A percentile compares a stretch with the other conserved stretches of the same genome.
Evolutionary conservation across 2,888 invertebrate species (phyloP).

Genomic region (Ennomos quercinarius): DNA sequence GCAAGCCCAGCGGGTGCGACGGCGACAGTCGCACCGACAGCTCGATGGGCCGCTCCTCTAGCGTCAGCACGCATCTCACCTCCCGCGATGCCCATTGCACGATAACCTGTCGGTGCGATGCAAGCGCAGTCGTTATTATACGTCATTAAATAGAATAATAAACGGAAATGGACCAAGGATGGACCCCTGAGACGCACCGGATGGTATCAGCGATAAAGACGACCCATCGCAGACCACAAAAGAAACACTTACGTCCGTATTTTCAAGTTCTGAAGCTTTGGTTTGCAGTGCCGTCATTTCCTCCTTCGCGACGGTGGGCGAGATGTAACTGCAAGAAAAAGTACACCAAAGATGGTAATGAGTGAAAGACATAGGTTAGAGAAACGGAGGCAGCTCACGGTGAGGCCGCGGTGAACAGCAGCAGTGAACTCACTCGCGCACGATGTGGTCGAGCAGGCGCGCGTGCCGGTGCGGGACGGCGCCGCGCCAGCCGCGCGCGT

Average conservation of each 20-base stretch:
- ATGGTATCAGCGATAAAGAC: too few species aligned
- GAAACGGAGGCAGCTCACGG: too few species aligned
- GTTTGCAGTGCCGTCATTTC: constrained; percentile 33
- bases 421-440: constrained; percentile 4
- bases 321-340: constrained; percentile 23
- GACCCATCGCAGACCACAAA: constrained; percentile 6
- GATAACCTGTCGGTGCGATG: constrained; percentile 82
- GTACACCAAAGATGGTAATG: too few species aligned
- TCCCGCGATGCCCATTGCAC: constrained; percentile 90
- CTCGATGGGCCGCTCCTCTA: constrained; percentile 93
- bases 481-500: constrained; percentile 72
- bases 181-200: too few species aligned
- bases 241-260: constrained; percentile 40
- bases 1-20: constrained; percentile 92
- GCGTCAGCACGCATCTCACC: constrained; percentile 91
- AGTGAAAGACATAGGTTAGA: too few species aligned
- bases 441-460: constrained; percentile 22
- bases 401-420: too few species aligned
- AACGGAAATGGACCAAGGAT: too few species aligned
- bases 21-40: constrained; percentile 90
- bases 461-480: constrained; percentile 42
- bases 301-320: constrained; percentile 28
- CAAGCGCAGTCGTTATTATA: too few species aligned
- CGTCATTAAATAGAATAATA: too few species aligned
- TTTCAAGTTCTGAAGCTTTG: constrained; percentile 39